Base-by-base conservation (phyloP, 2,113 vertebrate genomes). In the Jaculus jaculus region DNA sequence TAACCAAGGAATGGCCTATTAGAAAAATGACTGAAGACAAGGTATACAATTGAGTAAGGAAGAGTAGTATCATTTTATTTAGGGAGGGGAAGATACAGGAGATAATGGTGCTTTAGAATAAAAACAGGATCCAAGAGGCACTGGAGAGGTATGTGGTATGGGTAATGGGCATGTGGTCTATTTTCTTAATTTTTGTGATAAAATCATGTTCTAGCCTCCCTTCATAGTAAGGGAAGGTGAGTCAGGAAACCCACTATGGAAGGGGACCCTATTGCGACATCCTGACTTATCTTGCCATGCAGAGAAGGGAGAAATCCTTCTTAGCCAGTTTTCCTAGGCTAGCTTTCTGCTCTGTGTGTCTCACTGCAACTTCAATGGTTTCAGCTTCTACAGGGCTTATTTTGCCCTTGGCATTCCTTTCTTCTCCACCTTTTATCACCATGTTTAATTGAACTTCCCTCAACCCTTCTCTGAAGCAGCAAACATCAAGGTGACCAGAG, bases 41-140 rank as follows among this genome's bases (percentile, higher is more conserved):
- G 34, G 3, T 28, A 34, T 21, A 28, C 2, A 20, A 11, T 75
- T 95, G 37, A 73, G 24, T 75, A 84, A 87, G 82, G 89, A 91
- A 89, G 0, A 72, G 5, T 32, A 83, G 61, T 58, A 7, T 66
- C 24, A 30, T 87, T 87, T 94, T 91, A 78, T 89, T 80, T 21
- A 5, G 63, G 20, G 17, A 26, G 61, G 81, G 83, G 83, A 85
- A 37, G 39, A 0, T 73, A 21, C 7, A 23, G 21, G 73, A 89
- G 61, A 79, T 79, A 88, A 23, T 13, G 9, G 30, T 94, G 24
- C 42, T 58, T 84, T 58, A 42, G 66, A 84, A 21, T 90, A 71
- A 93, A 21, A 69, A 66, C 32, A 84, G 42, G 4, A 61, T 2
- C 4, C 23, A 71, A 23, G 10, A 17, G 58, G 11, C 10, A 7